Conservation (phyloP, 2,888 invertebrate genomes). For the Ophioninae sp. region DNA sequence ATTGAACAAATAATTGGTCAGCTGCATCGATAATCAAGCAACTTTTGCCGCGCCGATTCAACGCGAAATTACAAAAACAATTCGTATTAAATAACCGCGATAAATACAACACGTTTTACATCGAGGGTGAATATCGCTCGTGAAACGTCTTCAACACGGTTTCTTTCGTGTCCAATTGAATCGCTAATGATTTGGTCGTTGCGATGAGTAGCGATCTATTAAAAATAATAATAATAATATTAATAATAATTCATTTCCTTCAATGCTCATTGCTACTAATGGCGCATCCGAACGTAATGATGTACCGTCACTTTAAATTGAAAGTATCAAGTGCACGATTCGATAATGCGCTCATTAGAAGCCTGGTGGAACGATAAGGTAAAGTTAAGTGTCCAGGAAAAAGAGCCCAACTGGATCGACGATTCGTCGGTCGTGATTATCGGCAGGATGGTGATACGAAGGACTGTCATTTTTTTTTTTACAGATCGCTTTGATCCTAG, state of each 20-base stretch:
- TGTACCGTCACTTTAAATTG: background rate
- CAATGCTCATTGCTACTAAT: conserved; percentile 1
- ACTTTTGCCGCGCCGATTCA: background rate
- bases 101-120: conserved; percentile 25
- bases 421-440: background rate
- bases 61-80: background rate
- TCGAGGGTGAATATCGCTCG: conserved; percentile 1
- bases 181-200: conserved; percentile 8
- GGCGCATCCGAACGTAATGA: background rate
- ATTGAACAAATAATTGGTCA: background rate
- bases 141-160: conserved; percentile 35
- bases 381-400: conserved; percentile 1
- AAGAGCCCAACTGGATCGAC: background rate
- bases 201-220: conserved; percentile 7
- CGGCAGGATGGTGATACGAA: background rate
- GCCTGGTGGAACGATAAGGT: background rate
- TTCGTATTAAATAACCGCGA: conserved; percentile 20
- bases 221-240: background rate
- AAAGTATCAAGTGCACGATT: background rate
- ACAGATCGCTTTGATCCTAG: background rate
- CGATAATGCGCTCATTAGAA: background rate
- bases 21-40: conserved; percentile 1
- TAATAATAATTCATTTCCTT: conserved; percentile 4
- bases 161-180: conserved; percentile 32
- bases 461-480: background rate